Evolutionary conservation across 2,113 vertebrate genomes (phyloP).

Genomic region (Talpa occidentalis): DNA sequence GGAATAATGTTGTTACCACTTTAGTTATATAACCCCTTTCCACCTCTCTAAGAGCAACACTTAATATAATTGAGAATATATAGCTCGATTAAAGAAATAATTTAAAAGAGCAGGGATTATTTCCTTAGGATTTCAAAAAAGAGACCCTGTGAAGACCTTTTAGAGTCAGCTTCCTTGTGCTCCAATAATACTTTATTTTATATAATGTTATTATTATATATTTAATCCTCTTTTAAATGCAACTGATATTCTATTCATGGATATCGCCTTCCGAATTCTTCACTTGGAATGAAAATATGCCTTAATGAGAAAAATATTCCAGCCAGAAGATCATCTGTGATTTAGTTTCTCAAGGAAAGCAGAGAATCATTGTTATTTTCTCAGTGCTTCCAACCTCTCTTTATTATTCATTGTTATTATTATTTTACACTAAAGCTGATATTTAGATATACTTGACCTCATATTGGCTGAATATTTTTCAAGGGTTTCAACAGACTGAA

Average conservation of each 20-base stretch:
- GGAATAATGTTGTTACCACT: not conserved
- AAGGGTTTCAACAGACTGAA: conserved; percentile 38
- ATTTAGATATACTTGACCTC: conserved; percentile 42
- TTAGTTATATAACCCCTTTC: not conserved
- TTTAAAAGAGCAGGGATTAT: not conserved
- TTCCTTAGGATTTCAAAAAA: conserved; percentile 44
- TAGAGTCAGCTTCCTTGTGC: not conserved
- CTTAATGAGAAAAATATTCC: conserved; percentile 1
- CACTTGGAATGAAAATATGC: conserved; percentile 17
- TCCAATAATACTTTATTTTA: conserved; percentile 45
- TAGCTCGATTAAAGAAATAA: not conserved
- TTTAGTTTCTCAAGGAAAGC: not conserved
- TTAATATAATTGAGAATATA: not conserved
- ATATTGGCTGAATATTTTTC: conserved; percentile 1
- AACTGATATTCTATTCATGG: conserved; percentile 39
- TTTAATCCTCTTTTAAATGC: conserved; percentile 45
- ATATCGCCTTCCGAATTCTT: conserved; percentile 35
- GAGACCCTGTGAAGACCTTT: not conserved
- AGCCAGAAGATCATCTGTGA: conserved; percentile 4
- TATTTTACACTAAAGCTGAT: conserved; percentile 37
- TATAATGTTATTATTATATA: not conserved
- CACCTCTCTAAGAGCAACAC: not conserved
- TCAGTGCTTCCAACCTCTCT: conserved; percentile 5
- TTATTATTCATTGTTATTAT: conserved; percentile 42
- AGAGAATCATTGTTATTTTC: conserved; percentile 54